phyloP scores from a whole-genome alignment of 2,888 invertebrate species.

The Fragum fragum region DNA sequence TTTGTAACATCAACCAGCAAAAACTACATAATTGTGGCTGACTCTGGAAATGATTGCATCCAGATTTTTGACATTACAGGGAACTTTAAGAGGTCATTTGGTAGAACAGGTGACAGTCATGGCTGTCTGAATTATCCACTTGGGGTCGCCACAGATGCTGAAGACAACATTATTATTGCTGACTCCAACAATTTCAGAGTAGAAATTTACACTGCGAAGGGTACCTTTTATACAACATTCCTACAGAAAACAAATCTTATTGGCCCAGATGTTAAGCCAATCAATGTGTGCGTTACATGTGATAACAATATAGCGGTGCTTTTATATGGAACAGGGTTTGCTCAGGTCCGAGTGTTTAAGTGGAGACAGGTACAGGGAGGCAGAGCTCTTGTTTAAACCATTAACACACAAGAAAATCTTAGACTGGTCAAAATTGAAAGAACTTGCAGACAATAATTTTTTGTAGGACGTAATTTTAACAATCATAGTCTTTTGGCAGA shows the following conservation, averaged over 20 bases:
- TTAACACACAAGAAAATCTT: too few relatives aligned
- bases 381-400: neutral
- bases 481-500: too few relatives aligned
- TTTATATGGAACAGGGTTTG: slow-evolving; percentile 79
- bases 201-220: slow-evolving; percentile 78
- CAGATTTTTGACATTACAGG: slow-evolving; percentile 78
- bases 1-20: slow-evolving; percentile 77
- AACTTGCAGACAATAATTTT: too few relatives aligned
- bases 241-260: slow-evolving; percentile 75
- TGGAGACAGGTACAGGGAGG: slow-evolving; percentile 43
- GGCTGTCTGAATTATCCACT: slow-evolving; percentile 78
- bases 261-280: slow-evolving; percentile 75
- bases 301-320: slow-evolving; percentile 77
- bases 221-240: slow-evolving; percentile 72
- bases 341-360: slow-evolving; percentile 79
- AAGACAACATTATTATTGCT: slow-evolving; percentile 82
- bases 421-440: too few relatives aligned
- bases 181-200: slow-evolving; percentile 82
- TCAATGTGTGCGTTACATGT: slow-evolving; percentile 79
- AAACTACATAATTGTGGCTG: slow-evolving; percentile 81
- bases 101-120: slow-evolving; percentile 67
- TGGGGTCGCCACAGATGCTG: slow-evolving; percentile 79
- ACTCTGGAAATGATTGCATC: slow-evolving; percentile 78
- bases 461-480: too few relatives aligned
- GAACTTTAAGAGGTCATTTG: slow-evolving; percentile 79